A percentile compares a stretch with the other conserved stretches of the same genome.
Conservation (phyloP, 2,797 vertebrate species). For the Microchirus variegatus region DNA sequence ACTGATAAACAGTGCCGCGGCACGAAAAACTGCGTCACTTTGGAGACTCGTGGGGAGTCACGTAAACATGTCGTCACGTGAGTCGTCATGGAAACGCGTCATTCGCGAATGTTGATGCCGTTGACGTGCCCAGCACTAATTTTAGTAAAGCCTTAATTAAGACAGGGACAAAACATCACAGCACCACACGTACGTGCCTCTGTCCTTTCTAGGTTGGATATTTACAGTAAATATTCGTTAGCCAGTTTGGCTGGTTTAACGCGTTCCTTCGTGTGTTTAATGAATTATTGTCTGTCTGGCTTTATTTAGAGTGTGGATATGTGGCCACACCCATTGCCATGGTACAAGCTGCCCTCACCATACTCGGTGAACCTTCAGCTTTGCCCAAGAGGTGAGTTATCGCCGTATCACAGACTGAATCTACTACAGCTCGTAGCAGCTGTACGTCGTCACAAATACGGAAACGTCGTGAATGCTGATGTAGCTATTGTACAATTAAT, state of each 20-base stretch:
- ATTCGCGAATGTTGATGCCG: too few relatives aligned
- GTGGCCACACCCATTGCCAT: constrained; percentile 91
- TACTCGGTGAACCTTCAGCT: constrained; percentile 86
- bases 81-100: too few relatives aligned
- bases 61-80: too few relatives aligned
- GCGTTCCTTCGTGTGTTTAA: not conserved
- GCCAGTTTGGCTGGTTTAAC: not conserved
- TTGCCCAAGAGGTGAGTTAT: constrained; percentile 89
- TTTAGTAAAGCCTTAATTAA: not conserved
- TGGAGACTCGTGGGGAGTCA: too few relatives aligned
- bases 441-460: too few relatives aligned
- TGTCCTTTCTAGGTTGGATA: not conserved
- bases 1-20: too few relatives aligned
- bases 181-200: not conserved
- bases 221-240: not conserved
- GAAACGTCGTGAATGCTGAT: too few relatives aligned
- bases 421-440: too few relatives aligned
- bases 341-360: constrained; percentile 91
- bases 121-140: too few relatives aligned
- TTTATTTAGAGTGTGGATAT: constrained; percentile 86
- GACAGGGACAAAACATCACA: not conserved
- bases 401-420: not conserved
- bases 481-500: too few relatives aligned
- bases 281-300: constrained; percentile 11
- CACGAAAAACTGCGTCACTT: too few relatives aligned